Evolutionary conservation across 2,797 vertebrate genomes (phyloP), one percentile per base, ranked within the genome.

Genomic region (Craterocephalus amniculus): DNA sequence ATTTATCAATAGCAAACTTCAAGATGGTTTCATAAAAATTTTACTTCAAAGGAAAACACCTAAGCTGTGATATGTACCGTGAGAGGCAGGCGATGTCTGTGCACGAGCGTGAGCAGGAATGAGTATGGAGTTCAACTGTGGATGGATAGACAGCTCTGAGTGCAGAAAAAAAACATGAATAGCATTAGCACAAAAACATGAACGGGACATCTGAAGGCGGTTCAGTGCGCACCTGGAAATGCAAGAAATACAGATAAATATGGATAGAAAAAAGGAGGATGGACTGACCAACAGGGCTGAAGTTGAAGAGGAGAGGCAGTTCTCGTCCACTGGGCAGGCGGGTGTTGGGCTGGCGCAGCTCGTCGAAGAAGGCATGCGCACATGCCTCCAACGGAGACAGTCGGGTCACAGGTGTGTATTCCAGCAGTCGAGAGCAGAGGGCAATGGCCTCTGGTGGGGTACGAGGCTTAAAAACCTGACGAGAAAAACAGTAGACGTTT

Each of bases 341-440:
- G 68, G 96, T 94, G 80, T 92, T 95, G 8, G 95, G 95, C 81
- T 95, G 94, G 55, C 97, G 95, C 57, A 98, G 94, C 88, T 98
- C 97, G 0, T 97, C 95, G 0, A 98, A 98, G 93, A 97, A 97
- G 71, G 95, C 92, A 63, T 97, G 96, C 36, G 96, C 95, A 6
- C 97, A 98, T 34, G 97, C 96, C 88, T 97, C 96, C 55, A 97
- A 93, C 0, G 97, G 97, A 52, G 96, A 97, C 70, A 97, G 96
- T 78, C 97, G 94, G 0, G 96, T 96, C 81, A 96, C 96, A 0
- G 97, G 97, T 0, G 96, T 97, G 92, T 98, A 98, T 89, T 98
- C 97, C 90, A 98, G 89, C 90, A 98, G 93, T 56, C 96, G 95
- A 48, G 96, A 96, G 89, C 97, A 97, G 88, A 98, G 93, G 1